A percentile compares a stretch with the other conserved stretches of the same genome.
phyloP scores from a whole-genome alignment of 2,113 vertebrate species.

The Nothoprocta pentlandii region DNA sequence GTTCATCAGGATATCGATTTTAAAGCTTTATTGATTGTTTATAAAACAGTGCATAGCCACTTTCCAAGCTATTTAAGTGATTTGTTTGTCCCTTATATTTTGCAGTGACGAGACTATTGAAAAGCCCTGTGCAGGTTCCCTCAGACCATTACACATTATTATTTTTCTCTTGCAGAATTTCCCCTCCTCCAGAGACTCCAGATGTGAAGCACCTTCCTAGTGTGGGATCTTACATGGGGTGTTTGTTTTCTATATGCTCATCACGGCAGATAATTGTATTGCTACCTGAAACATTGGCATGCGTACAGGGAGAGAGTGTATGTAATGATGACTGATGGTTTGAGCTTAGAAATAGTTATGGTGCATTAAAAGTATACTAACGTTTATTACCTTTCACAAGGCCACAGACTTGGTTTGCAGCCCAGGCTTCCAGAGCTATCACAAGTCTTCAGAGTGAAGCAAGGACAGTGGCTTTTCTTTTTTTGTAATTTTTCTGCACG shows the following conservation, averaged over 20 bases:
- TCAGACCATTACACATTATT: constrained; percentile 68
- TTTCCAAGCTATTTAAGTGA: constrained; percentile 68
- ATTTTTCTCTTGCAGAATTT: constrained; percentile 50
- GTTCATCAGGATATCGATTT: constrained; percentile 77
- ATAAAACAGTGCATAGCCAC: constrained; percentile 67
- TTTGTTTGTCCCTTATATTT: constrained; percentile 67
- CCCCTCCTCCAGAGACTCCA: constrained; percentile 51
- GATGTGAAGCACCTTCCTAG: constrained; percentile 31
- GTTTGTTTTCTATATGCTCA: constrained; percentile 63
- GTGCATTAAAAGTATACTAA: constrained; percentile 64
- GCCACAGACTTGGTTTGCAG: constrained; percentile 38
- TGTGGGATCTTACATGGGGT: constrained; percentile 56
- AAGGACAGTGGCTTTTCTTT: not conserved
- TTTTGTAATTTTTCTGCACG: accelerated
- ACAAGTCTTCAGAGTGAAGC: not conserved
- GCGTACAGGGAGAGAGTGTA: not conserved
- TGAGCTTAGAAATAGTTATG: constrained; percentile 63
- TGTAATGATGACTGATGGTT: constrained; percentile 60
- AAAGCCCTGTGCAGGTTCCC: constrained; percentile 62
- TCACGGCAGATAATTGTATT: constrained; percentile 58
- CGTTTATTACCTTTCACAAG: constrained; percentile 55
- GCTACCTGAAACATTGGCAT: constrained; percentile 57
- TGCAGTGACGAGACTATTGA: constrained; percentile 74
- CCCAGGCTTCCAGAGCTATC: not conserved
- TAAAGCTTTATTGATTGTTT: constrained; percentile 79